These are phyloP conservation scores for Thymelicus lineola DNA, from an alignment of 2,888 invertebrate species.

Conservation along the genomic window DNA sequence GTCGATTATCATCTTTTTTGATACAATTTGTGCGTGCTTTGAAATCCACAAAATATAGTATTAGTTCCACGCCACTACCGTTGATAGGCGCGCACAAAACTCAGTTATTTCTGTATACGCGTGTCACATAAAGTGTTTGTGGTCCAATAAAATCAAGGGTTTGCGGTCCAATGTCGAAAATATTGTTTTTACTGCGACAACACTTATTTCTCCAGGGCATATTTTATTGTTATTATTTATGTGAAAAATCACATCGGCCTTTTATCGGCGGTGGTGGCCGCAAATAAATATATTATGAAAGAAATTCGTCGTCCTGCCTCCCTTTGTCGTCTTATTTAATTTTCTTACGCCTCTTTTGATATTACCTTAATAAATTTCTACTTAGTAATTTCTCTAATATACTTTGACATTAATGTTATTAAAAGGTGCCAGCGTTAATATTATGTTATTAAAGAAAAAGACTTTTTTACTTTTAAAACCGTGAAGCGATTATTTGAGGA, in stretches of 20 bases:
- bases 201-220: slow-evolving; percentile 46
- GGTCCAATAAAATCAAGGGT: slow-evolving; percentile 34
- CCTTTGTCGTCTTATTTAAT: slow-evolving; percentile 3
- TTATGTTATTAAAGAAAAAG: not conserved
- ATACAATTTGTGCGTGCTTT: not conserved
- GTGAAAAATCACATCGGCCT: slow-evolving; percentile 44
- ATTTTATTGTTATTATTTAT: slow-evolving; percentile 49
- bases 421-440: not conserved
- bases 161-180: slow-evolving; percentile 34
- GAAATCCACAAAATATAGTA: not conserved
- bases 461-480: too few species aligned
- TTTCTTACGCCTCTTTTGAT: not conserved
- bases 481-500: too few species aligned
- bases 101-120: slow-evolving; percentile 21
- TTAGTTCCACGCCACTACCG: slow-evolving; percentile 9
- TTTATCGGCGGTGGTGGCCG: slow-evolving; percentile 30
- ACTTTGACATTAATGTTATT: not conserved
- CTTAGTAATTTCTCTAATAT: not conserved
- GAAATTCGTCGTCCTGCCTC: not conserved
- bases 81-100: slow-evolving; percentile 1
- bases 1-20: too few species aligned
- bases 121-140: slow-evolving; percentile 39
- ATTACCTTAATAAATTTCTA: not conserved
- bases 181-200: slow-evolving; percentile 38
- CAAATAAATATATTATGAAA: slow-evolving; percentile 33